Percentiles rank a stretch among this genome's conserved stretches.
These are phyloP conservation scores for Callinectes sapidus DNA, from an alignment of 2,888 invertebrate genomes.

Conservation along the genomic window DNA sequence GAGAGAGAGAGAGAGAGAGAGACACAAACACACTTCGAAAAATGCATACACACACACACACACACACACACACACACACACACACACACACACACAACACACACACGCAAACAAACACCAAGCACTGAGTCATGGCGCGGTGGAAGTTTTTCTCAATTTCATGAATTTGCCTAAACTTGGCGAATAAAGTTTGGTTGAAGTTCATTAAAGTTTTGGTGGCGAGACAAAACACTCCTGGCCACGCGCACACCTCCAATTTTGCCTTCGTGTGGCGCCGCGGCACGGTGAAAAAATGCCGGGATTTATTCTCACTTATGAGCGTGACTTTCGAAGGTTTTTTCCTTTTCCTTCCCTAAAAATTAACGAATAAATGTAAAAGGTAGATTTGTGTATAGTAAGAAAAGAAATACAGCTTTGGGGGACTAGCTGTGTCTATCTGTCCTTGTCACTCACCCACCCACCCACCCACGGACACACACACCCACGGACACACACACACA, in stretches of 20 bases:
- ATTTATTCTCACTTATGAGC: neutral
- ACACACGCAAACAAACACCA: neutral
- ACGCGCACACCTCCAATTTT: conserved; percentile 1
- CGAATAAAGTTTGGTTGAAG: conserved; percentile 13
- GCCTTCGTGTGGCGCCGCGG: conserved; percentile 7
- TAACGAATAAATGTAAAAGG: neutral
- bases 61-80: neutral
- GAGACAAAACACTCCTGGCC: neutral
- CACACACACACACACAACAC: neutral
- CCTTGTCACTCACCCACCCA: neutral
- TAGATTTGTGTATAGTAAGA: neutral
- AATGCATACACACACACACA: neutral
- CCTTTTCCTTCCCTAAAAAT: neutral
- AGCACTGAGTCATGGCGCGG: neutral
- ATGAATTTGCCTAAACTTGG: conserved; percentile 29
- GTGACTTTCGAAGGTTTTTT: neutral
- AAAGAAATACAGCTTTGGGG: neutral
- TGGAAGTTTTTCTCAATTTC: conserved; percentile 24
- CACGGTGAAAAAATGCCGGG: neutral
- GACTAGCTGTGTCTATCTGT: neutral
- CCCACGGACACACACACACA: conserved; percentile 19
- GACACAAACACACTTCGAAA: neutral
- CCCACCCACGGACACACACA: neutral
- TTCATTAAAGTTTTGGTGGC: conserved; percentile 18
- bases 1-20: neutral